A percentile compares a stretch with the other conserved stretches of the same genome.
Evolutionary conservation across 2,797 vertebrate genomes (phyloP).

Genomic region (Characodon lateralis): DNA sequence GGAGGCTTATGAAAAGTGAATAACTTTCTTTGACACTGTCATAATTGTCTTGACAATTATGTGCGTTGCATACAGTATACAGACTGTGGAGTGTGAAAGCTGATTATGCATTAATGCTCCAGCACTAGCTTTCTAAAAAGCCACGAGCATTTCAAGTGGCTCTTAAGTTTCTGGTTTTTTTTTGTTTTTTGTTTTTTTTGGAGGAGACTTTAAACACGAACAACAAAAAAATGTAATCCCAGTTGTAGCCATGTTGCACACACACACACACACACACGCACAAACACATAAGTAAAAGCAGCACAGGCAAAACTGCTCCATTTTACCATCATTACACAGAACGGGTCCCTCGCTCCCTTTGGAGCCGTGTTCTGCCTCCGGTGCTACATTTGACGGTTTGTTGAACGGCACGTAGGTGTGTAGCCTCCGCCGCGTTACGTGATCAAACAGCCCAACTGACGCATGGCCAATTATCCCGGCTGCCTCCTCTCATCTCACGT

Average conservation of each 20-base stretch:
- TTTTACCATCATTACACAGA: slow-evolving; percentile 81
- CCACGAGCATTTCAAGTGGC: slow-evolving; percentile 59
- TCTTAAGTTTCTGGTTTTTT: slow-evolving; percentile 28
- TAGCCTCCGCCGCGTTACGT: slow-evolving; percentile 75
- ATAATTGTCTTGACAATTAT: slow-evolving; percentile 77
- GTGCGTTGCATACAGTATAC: slow-evolving; percentile 54
- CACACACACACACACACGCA: slow-evolving; percentile 40
- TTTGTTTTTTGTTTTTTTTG: slow-evolving; percentile 8
- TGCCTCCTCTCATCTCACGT: slow-evolving; percentile 79
- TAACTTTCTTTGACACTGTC: slow-evolving; percentile 45
- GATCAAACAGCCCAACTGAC: slow-evolving; percentile 80
- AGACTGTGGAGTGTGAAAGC: slow-evolving; percentile 71
- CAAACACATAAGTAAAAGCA: slow-evolving; percentile 60
- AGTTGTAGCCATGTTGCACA: slow-evolving; percentile 72
- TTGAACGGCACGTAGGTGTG: slow-evolving; percentile 81
- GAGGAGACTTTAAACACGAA: slow-evolving; percentile 58
- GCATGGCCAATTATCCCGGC: slow-evolving; percentile 81
- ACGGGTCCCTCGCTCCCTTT: slow-evolving; percentile 79
- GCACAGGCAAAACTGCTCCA: slow-evolving; percentile 75
- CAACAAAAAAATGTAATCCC: slow-evolving; percentile 75
- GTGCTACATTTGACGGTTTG: slow-evolving; percentile 84
- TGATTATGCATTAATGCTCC: slow-evolving; percentile 70
- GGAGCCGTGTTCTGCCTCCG: slow-evolving; percentile 80
- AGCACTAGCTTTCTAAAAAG: slow-evolving; percentile 57
- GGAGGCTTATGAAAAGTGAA: slow-evolving; percentile 72